Conservation (phyloP, 2,113 vertebrate genomes). For the Heloderma charlesbogerti region DNA sequence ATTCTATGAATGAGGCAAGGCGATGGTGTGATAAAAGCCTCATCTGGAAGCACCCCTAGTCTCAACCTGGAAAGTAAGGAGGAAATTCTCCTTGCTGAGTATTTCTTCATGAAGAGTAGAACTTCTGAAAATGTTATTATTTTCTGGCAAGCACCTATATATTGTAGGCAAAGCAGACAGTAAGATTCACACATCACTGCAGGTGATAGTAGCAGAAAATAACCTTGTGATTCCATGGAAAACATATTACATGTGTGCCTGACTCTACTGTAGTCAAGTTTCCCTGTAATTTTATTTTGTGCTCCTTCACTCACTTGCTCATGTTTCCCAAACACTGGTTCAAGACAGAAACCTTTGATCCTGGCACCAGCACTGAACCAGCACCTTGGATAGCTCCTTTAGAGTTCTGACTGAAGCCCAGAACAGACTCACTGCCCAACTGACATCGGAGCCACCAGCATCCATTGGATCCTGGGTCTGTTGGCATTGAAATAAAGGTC, state of each 20-base stretch:
- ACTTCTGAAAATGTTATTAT: not conserved
- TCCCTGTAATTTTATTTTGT: not conserved
- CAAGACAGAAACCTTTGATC: not conserved
- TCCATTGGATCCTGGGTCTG: not conserved
- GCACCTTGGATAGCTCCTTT: no score
- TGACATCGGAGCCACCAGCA: no score
- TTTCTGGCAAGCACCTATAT: not conserved
- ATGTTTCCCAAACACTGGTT: not conserved
- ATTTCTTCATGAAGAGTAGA: not conserved
- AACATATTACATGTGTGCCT: not conserved
- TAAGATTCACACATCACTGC: not conserved
- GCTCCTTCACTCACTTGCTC: not conserved
- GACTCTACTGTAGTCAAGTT: not conserved
- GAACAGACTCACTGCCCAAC: no score
- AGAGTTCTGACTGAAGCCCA: no score
- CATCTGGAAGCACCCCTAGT: no score
- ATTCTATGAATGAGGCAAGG: no score
- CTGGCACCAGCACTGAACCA: no score
- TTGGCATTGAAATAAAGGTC: not conserved
- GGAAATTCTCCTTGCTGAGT: not conserved
- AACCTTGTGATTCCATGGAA: not conserved
- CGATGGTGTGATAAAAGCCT: no score
- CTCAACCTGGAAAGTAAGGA: not conserved
- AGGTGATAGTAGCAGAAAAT: not conserved
- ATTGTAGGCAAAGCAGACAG: not conserved